Base-by-base conservation (phyloP, 1,140 invertebrate species). In the Rhopalosiphum padi region DNA sequence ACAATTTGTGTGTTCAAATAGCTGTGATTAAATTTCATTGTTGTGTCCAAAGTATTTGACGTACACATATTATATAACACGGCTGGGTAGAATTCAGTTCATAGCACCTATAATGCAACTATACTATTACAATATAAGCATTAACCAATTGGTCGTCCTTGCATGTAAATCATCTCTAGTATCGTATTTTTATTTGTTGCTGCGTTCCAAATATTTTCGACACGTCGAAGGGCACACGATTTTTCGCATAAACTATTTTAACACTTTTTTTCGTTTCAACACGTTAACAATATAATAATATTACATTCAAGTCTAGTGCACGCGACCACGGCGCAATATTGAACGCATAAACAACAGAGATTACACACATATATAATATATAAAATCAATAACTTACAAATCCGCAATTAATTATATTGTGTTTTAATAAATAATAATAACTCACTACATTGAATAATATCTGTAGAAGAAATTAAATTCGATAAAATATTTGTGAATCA, bases 1-100 rank as follows among this genome's bases (percentile, higher is more conserved):
- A 77, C 60, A 18, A 15, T n/a, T 77, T n/a, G 60, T 77, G 6
- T n/a, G 15, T 77, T 77, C 30, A 77, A 77, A 77, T n/a, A 77
- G n/a, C 15, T 77, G 30, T 77, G 60, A 77, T 77, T 77, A 77
- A 77, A 77, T 77, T 77, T 18, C 30, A 77, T n/a, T 77, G 60
- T 77, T 15, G 30, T 15, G 4, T n/a, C 30, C 15, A 77, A n/a
- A n/a, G 60, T 77, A 77, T 77, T 77, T 5, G 4, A 77, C 60
- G 60, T 77, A n/a, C 60, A n/a, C n/a, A 77, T 35, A 77, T 77
- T 77, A n/a, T 77, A n/a, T 77, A 77, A 77, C n/a, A 77, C 60
- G 18, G 30, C 60, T 35, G 60, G 60, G 60, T 15, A 68, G 30
- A 68, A 68, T 30, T 30, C 30, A 68, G 4, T 68, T 68, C 60